phyloP scores from a whole-genome alignment of 2,797 vertebrate genomes.

The Chromis chromis region DNA sequence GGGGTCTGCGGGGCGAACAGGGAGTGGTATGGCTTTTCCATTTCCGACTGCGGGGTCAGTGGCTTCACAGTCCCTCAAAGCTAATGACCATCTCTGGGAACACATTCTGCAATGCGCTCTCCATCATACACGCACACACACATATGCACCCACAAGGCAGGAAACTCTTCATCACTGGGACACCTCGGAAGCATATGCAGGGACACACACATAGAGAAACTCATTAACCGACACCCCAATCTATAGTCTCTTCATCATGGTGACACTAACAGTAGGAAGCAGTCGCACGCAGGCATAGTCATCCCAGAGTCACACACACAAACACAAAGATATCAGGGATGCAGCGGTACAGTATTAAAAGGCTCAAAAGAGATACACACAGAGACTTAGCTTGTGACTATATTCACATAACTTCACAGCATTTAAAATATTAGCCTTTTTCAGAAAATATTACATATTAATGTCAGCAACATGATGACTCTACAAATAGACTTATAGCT shows the following conservation, averaged over 20 bases:
- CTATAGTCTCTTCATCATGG: constrained; percentile 72
- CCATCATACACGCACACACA: constrained; percentile 19
- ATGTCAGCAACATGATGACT: neutral
- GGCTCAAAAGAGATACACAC: constrained; percentile 7
- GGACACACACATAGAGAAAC: constrained; percentile 46
- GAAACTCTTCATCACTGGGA: constrained; percentile 65
- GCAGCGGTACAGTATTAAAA: neutral
- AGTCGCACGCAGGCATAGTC: constrained; percentile 17
- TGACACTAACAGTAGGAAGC: constrained; percentile 59
- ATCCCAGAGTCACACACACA: constrained; percentile 14
- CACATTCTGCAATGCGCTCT: constrained; percentile 33
- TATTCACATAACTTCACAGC: neutral
- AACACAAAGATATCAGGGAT: constrained; percentile 10
- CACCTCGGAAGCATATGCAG: constrained; percentile 60
- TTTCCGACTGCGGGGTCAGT: constrained; percentile 65
- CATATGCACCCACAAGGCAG: constrained; percentile 20
- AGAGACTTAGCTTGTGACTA: neutral
- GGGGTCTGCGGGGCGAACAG: constrained; percentile 51
- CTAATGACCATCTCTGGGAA: constrained; percentile 74
- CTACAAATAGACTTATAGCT: neutral
- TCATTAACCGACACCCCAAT: constrained; percentile 66
- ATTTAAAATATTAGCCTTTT: neutral
- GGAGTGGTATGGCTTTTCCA: constrained; percentile 51
- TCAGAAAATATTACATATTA: neutral
- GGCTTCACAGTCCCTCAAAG: constrained; percentile 62